These are phyloP conservation scores for Drusus annulatus DNA, from an alignment of 1,140 invertebrate species.

Conservation along the genomic window DNA sequence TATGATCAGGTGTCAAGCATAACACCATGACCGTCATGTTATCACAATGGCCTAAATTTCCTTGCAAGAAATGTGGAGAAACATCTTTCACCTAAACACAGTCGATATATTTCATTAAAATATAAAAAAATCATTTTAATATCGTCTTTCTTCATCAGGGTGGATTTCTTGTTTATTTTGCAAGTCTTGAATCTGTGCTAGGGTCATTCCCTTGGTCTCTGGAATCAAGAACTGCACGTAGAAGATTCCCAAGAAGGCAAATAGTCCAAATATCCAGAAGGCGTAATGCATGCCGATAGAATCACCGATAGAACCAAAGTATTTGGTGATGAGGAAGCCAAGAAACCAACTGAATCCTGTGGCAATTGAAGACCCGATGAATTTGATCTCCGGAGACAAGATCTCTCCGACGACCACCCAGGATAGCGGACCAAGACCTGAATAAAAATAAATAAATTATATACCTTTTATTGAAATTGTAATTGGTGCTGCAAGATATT, in stretches of 20 bases:
- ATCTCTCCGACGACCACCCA: slow-evolving; percentile 91
- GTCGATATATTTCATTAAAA: too few species aligned
- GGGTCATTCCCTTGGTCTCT: slow-evolving; percentile 85
- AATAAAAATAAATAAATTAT: slow-evolving; percentile 40
- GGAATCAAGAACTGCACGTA: slow-evolving; percentile 80
- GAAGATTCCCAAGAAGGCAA: slow-evolving; percentile 78
- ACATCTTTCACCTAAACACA: too few species aligned
- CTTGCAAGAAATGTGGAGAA: too few species aligned
- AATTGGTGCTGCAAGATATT: too few species aligned
- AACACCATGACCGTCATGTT: too few species aligned
- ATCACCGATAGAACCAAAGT: slow-evolving; percentile 75
- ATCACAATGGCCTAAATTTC: too few species aligned
- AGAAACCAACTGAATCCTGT: slow-evolving; percentile 85
- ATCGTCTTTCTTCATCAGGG: background rate
- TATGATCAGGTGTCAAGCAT: too few species aligned
- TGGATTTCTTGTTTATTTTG: slow-evolving; percentile 69
- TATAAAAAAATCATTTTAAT: background rate
- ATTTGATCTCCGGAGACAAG: slow-evolving; percentile 83
- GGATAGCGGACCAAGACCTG: slow-evolving; percentile 85
- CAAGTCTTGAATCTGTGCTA: slow-evolving; percentile 83
- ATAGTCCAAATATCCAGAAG: slow-evolving; percentile 86
- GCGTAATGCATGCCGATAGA: slow-evolving; percentile 78
- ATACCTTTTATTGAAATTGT: too few species aligned
- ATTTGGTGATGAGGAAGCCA: slow-evolving; percentile 86
- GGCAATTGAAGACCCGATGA: slow-evolving; percentile 81